Evolutionary conservation across 2,797 vertebrate genomes (phyloP), one percentile per base, ranked within the genome.

Genomic region (Crocodylus rhombifer): DNA sequence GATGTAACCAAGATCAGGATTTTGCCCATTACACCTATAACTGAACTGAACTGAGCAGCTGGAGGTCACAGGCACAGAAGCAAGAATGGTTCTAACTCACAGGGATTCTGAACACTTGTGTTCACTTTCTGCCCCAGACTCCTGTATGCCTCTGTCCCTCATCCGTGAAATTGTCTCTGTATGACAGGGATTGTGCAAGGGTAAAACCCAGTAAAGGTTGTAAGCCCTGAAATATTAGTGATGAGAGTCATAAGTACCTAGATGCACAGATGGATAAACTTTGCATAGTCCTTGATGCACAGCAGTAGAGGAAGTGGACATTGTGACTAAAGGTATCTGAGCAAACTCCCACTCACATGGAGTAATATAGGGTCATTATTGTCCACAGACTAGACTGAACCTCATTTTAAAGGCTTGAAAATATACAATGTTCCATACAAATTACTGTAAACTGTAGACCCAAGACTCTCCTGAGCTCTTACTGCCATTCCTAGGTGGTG

Each of bases 401-500:
- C 13, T 9, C 33, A 18, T 86, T 84, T 83, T 86, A 80, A 88
- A 61, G 63, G 20, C 85, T 87, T 89, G 62, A 84, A 94, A 89
- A 67, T 7, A 1, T 84, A n/a, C n/a, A 84, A 56, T 51, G 42
- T 42, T 25, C 15, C 25, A 36, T 36, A 13, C 5, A 77, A 76
- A 26, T 77, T 82, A 42, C 33, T 14, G 21, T 5, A 26, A 7
- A 15, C 4, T 6, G 7, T 7, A 9, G 87, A 93, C 62, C 33
- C 78, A 84, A 91, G 64, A 4, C 69, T 17, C 57, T 42, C 78
- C 78, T 25, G 6, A 26, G 7, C n/a, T 74, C 87, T 33, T 36
- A 73, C 42, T 51, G 6, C 23, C 23, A 15, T 73, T 51, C 20
- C 14, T 73, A 25, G 30, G 30, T 30, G 12, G 21, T 51, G 64